Evolutionary conservation across 2,113 vertebrate species (phyloP).

Genomic region (Dolichotis patagonum): DNA sequence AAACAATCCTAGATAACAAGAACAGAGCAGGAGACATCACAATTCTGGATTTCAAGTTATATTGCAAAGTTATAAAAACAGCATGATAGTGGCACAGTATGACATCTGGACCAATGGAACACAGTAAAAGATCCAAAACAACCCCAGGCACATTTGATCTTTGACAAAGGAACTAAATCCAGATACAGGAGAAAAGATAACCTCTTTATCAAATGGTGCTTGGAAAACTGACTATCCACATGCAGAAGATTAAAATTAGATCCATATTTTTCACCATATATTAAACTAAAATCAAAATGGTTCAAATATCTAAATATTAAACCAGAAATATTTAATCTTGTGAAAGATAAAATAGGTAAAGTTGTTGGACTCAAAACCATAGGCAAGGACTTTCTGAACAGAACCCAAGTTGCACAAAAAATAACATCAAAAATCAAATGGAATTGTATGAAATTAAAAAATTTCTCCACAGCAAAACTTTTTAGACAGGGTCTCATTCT

Average conservation of each 20-base stretch:
- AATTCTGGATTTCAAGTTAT: not conserved
- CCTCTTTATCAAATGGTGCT: not conserved
- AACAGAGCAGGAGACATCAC: not conserved
- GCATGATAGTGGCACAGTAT: not conserved
- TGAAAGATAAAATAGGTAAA: not conserved
- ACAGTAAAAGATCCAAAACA: not conserved
- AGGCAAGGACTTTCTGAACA: not conserved
- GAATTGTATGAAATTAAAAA: not conserved
- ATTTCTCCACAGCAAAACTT: not conserved
- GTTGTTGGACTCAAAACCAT: not conserved
- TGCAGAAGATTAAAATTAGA: not conserved
- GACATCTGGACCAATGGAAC: not conserved
- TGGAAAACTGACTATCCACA: not conserved
- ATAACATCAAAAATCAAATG: not conserved
- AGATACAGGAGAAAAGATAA: not conserved
- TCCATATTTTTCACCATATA: not conserved
- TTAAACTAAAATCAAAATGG: not conserved
- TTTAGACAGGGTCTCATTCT: too few relatives aligned
- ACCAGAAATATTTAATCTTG: not conserved
- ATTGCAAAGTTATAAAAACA: not conserved
- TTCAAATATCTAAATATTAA: not conserved
- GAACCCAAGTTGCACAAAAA: not conserved
- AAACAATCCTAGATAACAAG: not conserved
- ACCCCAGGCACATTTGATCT: not conserved
- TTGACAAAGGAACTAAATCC: not conserved